A percentile compares a stretch with the other conserved stretches of the same genome.
Conservation (phyloP, 2,113 vertebrate genomes). For the Petroica traversi region DNA sequence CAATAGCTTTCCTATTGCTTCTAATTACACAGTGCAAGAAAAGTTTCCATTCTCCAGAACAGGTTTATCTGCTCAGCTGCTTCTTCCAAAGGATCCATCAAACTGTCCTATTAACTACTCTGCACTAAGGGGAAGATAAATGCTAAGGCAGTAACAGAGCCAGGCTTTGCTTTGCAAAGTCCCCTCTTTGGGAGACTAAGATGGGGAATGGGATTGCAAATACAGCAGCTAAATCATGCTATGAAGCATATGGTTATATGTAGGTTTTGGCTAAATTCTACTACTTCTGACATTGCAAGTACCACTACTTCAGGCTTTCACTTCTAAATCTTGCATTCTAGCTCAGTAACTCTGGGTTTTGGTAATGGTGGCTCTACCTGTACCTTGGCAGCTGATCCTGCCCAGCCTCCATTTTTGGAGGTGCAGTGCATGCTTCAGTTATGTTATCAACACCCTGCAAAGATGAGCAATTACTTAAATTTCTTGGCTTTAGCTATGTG, state of each 20-base stretch:
- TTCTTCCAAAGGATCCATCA: neutral
- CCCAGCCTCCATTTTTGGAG: neutral
- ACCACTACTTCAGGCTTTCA: neutral
- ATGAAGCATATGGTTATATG: neutral
- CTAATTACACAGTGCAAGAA: neutral
- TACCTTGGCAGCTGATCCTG: neutral
- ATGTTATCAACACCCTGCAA: neutral
- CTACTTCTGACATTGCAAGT: neutral
- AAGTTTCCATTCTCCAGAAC: neutral
- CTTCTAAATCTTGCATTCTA: neutral
- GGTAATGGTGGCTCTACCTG: neutral
- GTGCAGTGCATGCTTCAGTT: neutral
- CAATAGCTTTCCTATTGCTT: neutral
- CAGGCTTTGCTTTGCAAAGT: neutral
- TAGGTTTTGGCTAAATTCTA: neutral
- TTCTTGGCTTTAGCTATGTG: neutral
- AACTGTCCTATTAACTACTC: neutral
- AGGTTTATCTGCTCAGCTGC: neutral
- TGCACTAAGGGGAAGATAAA: neutral
- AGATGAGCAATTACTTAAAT: slow-evolving; percentile 15
- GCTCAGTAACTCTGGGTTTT: neutral
- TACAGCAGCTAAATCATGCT: neutral
- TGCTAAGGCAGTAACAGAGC: neutral
- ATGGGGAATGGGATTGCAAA: neutral
- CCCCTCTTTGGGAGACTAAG: neutral